These are phyloP conservation scores for Drosophila pandora DNA, from an alignment of 1,140 invertebrate species.

Conservation along the genomic window DNA sequence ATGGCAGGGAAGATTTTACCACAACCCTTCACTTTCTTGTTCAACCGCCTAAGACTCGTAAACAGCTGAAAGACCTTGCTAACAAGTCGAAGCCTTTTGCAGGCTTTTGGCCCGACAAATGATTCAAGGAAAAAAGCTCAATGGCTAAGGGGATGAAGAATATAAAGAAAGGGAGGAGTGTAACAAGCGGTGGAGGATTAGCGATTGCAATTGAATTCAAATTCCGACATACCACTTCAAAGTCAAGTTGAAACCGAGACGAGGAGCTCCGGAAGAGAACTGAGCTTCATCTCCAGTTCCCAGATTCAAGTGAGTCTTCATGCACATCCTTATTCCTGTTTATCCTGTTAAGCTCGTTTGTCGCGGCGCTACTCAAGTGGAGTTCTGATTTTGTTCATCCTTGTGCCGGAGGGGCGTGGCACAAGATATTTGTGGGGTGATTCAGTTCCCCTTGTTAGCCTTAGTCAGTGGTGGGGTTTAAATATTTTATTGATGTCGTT, in stretches of 20 bases:
- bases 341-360: constrained; percentile 57
- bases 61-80: constrained; percentile 53
- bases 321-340: constrained; percentile 48
- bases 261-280: constrained; percentile 27
- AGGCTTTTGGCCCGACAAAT: constrained; percentile 29
- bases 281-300: constrained; percentile 10
- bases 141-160: constrained; percentile 21
- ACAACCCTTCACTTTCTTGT: constrained; percentile 4
- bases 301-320: constrained; percentile 34
- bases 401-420: neutral
- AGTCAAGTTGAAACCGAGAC: constrained; percentile 67
- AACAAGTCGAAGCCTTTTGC: constrained; percentile 59
- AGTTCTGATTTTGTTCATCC: constrained; percentile 4
- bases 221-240: constrained; percentile 69
- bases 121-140: constrained; percentile 46
- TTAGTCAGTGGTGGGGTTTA: constrained; percentile 34
- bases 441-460: constrained; percentile 20
- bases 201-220: constrained; percentile 74
- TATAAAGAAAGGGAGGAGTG: neutral
- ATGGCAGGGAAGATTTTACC: constrained; percentile 45
- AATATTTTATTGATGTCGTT: constrained; percentile 80
- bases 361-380: constrained; percentile 39
- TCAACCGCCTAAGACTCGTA: constrained; percentile 41
- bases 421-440: constrained; percentile 26
- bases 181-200: constrained; percentile 25